Conservation (phyloP, 2,797 vertebrate genomes). For the Agapornis canus region DNA sequence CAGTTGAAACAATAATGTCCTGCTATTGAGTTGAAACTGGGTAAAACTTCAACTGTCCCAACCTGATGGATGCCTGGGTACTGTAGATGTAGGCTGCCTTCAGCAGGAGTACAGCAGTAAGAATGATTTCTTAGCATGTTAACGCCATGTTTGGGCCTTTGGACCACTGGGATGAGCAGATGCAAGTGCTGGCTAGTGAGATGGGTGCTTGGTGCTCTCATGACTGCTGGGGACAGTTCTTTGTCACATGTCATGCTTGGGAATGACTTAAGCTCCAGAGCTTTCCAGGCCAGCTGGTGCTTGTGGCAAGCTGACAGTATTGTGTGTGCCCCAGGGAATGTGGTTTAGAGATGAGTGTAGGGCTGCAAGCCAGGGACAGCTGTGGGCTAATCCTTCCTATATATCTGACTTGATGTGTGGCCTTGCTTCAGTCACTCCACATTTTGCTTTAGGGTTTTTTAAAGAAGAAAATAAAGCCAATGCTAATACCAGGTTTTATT, state of each 20-base stretch:
- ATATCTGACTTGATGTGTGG: neutral
- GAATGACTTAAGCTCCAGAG: neutral
- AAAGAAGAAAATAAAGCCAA: neutral
- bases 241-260: neutral
- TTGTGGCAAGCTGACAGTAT: neutral
- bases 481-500: neutral
- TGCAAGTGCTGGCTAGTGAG: neutral
- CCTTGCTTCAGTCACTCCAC: neutral
- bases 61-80: neutral
- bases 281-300: neutral
- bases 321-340: neutral
- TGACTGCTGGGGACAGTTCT: neutral
- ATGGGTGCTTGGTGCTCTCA: neutral
- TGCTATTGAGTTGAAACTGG: neutral
- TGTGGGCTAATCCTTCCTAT: neutral
- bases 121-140: neutral
- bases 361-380: conserved; percentile 26
- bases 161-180: neutral
- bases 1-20: neutral
- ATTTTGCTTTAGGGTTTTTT: neutral
- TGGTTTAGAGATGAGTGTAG: neutral
- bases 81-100: neutral
- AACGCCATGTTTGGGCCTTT: rapidly evolving
- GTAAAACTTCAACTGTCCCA: neutral
- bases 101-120: neutral